Conservation (phyloP, 2,113 vertebrate species). For the Nettapus auritus region DNA sequence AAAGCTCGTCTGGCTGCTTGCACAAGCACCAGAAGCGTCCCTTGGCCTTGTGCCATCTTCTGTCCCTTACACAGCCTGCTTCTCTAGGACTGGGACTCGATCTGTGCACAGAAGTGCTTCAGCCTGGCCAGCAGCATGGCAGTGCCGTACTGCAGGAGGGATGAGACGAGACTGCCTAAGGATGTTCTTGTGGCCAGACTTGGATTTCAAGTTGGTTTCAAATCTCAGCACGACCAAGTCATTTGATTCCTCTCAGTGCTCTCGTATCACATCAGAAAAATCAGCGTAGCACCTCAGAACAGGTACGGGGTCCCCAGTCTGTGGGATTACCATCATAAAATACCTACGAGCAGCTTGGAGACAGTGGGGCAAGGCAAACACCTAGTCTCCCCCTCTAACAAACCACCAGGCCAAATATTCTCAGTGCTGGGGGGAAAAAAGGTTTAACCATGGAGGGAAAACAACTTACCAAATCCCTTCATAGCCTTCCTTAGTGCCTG, state of each 20-base stretch:
- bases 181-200: background rate
- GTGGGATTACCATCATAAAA: background rate
- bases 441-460: background rate
- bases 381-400: background rate
- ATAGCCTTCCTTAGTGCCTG: conserved; percentile 87
- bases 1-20: background rate
- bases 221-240: background rate
- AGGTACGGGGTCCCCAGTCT: background rate
- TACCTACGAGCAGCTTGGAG: background rate
- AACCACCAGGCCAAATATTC: background rate
- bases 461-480: conserved; percentile 91
- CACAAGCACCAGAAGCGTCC: background rate
- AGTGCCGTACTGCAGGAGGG: background rate
- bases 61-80: background rate
- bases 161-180: background rate
- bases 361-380: background rate
- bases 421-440: accelerated
- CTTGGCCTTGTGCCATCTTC: background rate
- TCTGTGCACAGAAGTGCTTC: background rate
- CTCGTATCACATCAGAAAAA: background rate
- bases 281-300: background rate
- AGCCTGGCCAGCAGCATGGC: background rate
- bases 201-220: background rate
- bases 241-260: background rate
- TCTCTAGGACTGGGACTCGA: background rate